Evolutionary conservation across 2,888 invertebrate species (phyloP), one percentile per base, ranked within the genome.

Genomic region (Lochmaea crataegi): DNA sequence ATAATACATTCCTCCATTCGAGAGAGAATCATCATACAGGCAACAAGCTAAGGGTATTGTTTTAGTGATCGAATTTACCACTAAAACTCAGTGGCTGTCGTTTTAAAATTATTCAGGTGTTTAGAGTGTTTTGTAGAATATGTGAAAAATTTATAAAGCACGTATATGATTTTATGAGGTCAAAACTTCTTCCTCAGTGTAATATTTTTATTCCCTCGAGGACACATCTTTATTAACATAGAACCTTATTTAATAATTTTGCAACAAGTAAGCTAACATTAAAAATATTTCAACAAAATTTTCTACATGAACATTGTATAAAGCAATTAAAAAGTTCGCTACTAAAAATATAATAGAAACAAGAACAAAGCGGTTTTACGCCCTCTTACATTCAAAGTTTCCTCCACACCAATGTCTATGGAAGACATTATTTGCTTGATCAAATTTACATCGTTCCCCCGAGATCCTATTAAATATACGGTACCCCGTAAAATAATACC

Each of bases 41-140:
- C 60, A 66, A 41, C 32, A 64, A 67, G 67, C 42, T 32, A 66
- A n/a, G 22, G 57, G 72, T 57, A 68, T 68, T 68, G 68, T 68
- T 64, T 12, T 22, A 51, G 56, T 18, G 51, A 69, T 63, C 41
- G 48, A 68, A 72, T 64, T 68, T 64, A 72, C 48, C 45, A 63
- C 72, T 68, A 18, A 67, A 38, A 68, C 22, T 57, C 72, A 57
- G 56, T 51, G 51, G 72, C 42, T 16, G 2, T 16, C 18, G 11
- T 18, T 10, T 53, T 9, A 10, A 18, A 16, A 53, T 53, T 53
- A 18, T 53, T 53, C 18, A 10, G 18, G 16, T 45, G 45, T 14
- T 45, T 45, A 45, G 1, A 45, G 45, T 11, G 45, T 45, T 45
- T 45, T 45, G 14, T 14, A 12, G 0, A 32, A 32, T 5, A 32